Percentiles rank a stretch among this genome's conserved stretches.
phyloP scores from a whole-genome alignment of 2,797 vertebrate genomes.

The Brachyrhaphis roseni region DNA sequence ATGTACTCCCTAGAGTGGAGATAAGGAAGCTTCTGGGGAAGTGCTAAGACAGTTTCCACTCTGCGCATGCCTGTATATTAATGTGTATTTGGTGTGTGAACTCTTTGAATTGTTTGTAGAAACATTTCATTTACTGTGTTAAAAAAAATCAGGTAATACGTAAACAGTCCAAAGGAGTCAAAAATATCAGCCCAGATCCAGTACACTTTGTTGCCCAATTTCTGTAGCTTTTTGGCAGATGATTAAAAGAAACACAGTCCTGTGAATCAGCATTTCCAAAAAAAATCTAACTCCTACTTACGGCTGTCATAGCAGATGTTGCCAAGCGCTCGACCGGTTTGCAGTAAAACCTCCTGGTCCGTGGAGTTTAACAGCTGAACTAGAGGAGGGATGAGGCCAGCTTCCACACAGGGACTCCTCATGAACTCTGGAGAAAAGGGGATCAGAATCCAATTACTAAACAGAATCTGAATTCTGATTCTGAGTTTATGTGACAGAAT shows the following conservation, averaged over 20 bases:
- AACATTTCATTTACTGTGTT: neutral
- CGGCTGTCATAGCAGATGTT: constrained; percentile 99
- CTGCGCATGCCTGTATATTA: too few species aligned
- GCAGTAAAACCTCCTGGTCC: constrained; percentile 96
- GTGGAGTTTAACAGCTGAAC: constrained; percentile 92
- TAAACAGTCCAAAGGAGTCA: neutral
- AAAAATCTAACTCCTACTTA: constrained; percentile 83
- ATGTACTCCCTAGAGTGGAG: too few species aligned
- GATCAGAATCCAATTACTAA: neutral
- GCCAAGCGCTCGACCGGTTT: constrained; percentile 96
- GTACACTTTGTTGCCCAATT: neutral
- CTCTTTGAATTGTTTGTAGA: neutral
- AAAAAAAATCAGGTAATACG: neutral
- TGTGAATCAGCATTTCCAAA: constrained; percentile 18
- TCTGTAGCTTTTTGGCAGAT: neutral
- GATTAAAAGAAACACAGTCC: neutral
- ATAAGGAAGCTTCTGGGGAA: too few species aligned
- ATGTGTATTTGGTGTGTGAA: too few species aligned
- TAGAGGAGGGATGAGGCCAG: constrained; percentile 92
- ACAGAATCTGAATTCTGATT: constrained; percentile 7
- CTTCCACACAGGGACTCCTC: constrained; percentile 93
- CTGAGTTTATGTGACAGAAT: neutral
- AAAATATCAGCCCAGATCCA: neutral
- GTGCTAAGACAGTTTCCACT: too few species aligned
- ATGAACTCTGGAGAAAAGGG: constrained; percentile 87